Percentiles rank a stretch among this genome's conserved stretches.
Conservation (phyloP, 2,797 vertebrate genomes). For the Urocyon cinereoargenteus region DNA sequence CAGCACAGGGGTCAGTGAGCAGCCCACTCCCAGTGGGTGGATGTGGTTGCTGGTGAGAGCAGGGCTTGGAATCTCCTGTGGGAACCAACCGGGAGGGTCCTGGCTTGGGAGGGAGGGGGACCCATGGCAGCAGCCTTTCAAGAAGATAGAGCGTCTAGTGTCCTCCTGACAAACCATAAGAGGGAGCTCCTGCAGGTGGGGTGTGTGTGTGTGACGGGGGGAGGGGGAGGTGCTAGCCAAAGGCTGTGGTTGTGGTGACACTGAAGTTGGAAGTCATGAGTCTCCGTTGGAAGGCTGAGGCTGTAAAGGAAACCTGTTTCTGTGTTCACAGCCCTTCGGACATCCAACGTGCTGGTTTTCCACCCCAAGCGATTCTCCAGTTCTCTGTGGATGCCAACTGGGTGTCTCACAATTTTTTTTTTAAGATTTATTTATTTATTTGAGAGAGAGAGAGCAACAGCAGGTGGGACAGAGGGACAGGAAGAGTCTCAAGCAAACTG, state of each 20-base stretch:
- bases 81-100: background rate
- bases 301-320: background rate
- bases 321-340: background rate
- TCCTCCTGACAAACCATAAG: background rate
- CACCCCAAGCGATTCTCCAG: background rate
- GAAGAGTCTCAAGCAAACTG: background rate
- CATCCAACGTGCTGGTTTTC: background rate
- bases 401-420: background rate
- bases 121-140: background rate
- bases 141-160: background rate
- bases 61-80: background rate
- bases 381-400: background rate
- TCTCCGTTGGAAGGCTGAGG: background rate
- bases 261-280: background rate
- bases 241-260: background rate
- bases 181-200: background rate
- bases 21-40: rapidly evolving
- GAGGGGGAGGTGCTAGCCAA: too few species aligned
- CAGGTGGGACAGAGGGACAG: background rate
- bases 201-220: too few species aligned
- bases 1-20: background rate
- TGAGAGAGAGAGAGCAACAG: background rate
- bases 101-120: background rate
- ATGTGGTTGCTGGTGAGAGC: background rate
- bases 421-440: background rate